Base-by-base conservation (phyloP, 2,888 invertebrate genomes). In the Chrysopilus asiliformis region DNA sequence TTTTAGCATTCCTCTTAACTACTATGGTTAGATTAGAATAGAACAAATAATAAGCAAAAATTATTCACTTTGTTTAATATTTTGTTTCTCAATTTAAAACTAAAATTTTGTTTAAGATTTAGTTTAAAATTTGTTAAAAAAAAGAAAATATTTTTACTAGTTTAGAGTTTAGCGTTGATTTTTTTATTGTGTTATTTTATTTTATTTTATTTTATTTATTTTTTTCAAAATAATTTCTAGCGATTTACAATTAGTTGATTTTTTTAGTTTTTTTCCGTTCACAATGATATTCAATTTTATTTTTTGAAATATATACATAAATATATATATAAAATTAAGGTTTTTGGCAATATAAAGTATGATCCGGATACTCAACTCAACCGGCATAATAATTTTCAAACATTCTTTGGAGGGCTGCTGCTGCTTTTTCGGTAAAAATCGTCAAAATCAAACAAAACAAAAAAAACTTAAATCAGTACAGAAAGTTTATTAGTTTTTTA, bases 321-420 rank as follows among this genome's bases (percentile, higher is more conserved):
- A 43, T 43, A 43, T 40, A 43, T 43, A 43, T 43, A 39, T 38
- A 41, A 43, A 43, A 41, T 51, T 51, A 73, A 87, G 86, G 84
- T 90, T 64, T 91, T 91, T 70, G 90, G 90, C 67, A 91, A 86
- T 75, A 84, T 91, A 68, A 74, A 73, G 67, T 76, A 84, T 69
- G 79, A 83, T 67, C 79, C 85, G 60, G 76, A 75, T 60, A 76
- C 79, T 57, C 79, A 81, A 63, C 81, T 91, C 68, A 87, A 84
- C 72, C 76, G 87, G 58, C 90, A 91, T 76, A 91, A 90, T 77
- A 90, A 91, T 76, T 90, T 91, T 76, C 80, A 85, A 69, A 79
- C 81, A 60, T 91, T 90, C 74, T 79, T 83, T 70, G 79, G 82
- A 68, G 82, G 84, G 64, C 76, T 91, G 64, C 79, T 89, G 74